phyloP scores from a whole-genome alignment of 1,140 invertebrate species.

The Dolichoris vasculosae region DNA sequence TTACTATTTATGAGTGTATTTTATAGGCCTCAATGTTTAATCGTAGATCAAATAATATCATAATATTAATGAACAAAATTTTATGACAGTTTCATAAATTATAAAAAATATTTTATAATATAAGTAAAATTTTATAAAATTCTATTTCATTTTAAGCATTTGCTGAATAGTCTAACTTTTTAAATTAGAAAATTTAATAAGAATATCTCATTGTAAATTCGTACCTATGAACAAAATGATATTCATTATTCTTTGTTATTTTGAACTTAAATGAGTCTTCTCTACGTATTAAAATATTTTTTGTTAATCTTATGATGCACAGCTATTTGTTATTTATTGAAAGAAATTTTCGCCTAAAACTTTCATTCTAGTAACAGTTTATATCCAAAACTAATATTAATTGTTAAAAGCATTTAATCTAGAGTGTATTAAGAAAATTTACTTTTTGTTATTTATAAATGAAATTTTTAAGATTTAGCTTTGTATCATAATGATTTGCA shows the following conservation, averaged over 20 bases:
- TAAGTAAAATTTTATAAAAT: too few species aligned
- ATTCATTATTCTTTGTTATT: not conserved
- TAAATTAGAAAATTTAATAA: not conserved
- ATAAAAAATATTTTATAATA: too few species aligned
- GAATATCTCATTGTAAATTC: not conserved
- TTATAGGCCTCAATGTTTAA: too few species aligned
- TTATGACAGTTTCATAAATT: too few species aligned
- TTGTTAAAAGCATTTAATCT: not conserved
- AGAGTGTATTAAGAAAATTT: not conserved
- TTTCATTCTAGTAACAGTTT: not conserved
- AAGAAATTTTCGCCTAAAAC: not conserved
- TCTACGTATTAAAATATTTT: not conserved
- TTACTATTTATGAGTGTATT: too few species aligned
- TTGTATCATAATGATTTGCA: conserved; percentile 14
- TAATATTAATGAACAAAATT: too few species aligned
- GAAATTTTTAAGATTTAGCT: not conserved
- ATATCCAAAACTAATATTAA: not conserved
- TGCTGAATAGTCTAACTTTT: not conserved
- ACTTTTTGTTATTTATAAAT: not conserved
- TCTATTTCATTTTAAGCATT: too few species aligned
- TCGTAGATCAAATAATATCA: too few species aligned
- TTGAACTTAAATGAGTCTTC: not conserved
- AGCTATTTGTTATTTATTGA: not conserved
- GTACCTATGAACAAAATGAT: not conserved
- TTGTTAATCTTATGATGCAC: not conserved